Percentiles rank a stretch among this genome's conserved stretches.
Conservation (phyloP, 2,797 vertebrate species). For the Melanogrammus aeglefinus region DNA sequence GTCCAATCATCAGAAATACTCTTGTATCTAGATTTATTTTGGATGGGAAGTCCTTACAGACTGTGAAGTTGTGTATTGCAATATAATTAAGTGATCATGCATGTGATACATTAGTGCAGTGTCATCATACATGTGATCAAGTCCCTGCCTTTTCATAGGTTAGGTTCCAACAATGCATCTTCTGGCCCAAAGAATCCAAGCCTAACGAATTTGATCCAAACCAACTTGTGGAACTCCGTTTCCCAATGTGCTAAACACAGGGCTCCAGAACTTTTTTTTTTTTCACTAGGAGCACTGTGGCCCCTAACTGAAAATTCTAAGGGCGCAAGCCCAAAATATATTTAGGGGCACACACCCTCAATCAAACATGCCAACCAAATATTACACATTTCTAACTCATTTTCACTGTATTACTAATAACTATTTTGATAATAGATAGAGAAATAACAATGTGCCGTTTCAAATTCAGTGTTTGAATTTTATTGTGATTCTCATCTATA, state of each 20-base stretch:
- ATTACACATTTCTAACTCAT: too few relatives aligned
- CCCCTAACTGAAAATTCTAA: too few relatives aligned
- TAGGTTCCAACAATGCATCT: not conserved
- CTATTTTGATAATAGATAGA: too few relatives aligned
- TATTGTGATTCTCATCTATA: too few relatives aligned
- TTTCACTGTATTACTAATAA: too few relatives aligned
- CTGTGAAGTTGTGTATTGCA: not conserved
- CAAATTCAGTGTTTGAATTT: too few relatives aligned
- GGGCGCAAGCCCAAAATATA: too few relatives aligned
- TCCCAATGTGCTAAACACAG: not conserved
- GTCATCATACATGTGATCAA: not conserved
- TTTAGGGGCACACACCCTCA: too few relatives aligned
- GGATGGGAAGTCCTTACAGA: not conserved
- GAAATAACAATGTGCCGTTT: too few relatives aligned
- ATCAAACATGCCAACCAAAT: too few relatives aligned
- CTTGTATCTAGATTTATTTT: not conserved
- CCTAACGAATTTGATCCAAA: not conserved
- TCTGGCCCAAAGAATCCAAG: not conserved
- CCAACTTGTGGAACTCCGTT: not conserved
- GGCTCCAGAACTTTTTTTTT: too few relatives aligned
- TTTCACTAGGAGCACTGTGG: too few relatives aligned
- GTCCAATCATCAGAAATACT: not conserved
- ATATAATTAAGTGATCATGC: not conserved
- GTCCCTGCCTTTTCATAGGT: not conserved
- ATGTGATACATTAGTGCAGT: not conserved